Base-by-base conservation (phyloP, 2,113 vertebrate species). In the Dascyllus trimaculatus region DNA sequence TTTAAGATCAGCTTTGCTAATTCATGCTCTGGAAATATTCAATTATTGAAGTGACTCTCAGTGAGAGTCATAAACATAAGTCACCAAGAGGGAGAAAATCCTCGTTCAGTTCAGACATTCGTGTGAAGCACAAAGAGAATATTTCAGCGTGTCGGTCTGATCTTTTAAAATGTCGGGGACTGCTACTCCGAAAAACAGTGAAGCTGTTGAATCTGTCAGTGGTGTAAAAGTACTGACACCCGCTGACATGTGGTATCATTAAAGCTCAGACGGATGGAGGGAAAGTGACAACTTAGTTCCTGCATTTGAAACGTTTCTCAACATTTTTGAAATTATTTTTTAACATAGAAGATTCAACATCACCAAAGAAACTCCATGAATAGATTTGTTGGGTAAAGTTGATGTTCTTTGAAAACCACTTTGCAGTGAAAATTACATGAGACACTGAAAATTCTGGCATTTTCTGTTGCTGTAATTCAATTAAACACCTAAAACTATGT, bases 41-140 rank as follows among this genome's bases (percentile, higher is more conserved):
- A 85, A 87, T 90, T 79, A 86, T 94, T 91, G 46, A 94, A 43
- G 24, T 1, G 65, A 78, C 69, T 61, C 75, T 71, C 71, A 71
- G 61, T 29, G 43, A 71, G 64, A 82, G 77, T 73, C 75, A 70
- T 40, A 80, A 85, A 84, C 59, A 81, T 35, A 43, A 78, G 72
- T 82, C 45, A 22, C 65, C 70, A 71, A 54, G 45, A 82, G 78
- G 58, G 67, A 52, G 59, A 75, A 67, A 79, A 64, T 29, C 26
- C 62, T 51, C 49, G 72, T 73, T 83, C 46, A 71, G 77, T 24
- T 85, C 62, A 82, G 62, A 82, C 59, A 53, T 75, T 56, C 69
- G 72, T 61, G 64, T 57, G 75, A 75, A 62, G 65, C 69, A 72
- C 67, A 91, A 87, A 87, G 80, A 75, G 78, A 91, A 88, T 85